phyloP scores from a whole-genome alignment of 2,888 invertebrate genomes.

The Nezara viridula region DNA sequence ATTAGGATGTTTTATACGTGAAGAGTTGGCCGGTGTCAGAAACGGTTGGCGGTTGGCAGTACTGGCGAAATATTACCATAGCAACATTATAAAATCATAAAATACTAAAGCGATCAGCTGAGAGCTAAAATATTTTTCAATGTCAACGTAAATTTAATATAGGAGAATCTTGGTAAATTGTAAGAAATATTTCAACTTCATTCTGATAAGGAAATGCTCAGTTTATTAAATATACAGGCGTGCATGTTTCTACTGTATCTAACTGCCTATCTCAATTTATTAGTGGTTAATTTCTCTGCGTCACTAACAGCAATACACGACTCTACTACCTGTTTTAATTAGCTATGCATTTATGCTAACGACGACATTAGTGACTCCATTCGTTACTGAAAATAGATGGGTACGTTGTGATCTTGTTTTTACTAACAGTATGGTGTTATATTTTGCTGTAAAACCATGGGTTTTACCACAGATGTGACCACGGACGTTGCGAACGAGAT shows the following conservation, averaged over 20 bases:
- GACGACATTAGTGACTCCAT: neutral
- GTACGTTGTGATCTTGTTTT: neutral
- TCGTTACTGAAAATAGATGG: neutral
- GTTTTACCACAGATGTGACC: neutral
- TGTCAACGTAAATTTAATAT: no score
- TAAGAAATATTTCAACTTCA: no score
- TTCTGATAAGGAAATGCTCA: no score
- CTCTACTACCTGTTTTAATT: neutral
- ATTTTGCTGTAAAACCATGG: neutral
- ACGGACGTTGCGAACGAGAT: neutral
- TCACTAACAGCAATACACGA: neutral
- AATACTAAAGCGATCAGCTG: no score
- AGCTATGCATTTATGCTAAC: slow-evolving; percentile 4
- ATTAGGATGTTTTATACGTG: no score
- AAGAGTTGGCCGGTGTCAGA: no score
- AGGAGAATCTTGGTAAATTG: no score
- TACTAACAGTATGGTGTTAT: neutral
- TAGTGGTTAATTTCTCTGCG: neutral
- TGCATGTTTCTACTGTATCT: neutral
- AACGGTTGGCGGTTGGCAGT: no score
- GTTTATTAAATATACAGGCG: no score
- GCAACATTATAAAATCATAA: no score
- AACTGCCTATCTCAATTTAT: neutral
- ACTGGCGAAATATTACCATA: no score
- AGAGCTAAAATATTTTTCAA: no score